phyloP scores from a whole-genome alignment of 2,797 vertebrate genomes.

The Falco naumanni region DNA sequence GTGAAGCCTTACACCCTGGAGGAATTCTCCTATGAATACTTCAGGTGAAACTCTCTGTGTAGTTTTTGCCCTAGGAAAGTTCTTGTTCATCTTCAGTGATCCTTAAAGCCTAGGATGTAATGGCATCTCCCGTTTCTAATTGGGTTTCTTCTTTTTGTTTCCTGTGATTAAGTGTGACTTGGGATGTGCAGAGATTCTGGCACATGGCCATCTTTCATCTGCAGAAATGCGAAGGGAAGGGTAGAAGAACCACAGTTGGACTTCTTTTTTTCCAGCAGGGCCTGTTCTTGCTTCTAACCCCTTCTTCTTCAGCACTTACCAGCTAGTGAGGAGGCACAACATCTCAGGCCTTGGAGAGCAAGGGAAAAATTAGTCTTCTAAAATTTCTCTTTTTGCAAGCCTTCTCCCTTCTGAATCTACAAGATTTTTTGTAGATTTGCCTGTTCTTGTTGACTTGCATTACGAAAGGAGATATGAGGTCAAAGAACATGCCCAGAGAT shows the following conservation, averaged over 20 bases:
- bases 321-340: not conserved
- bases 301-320: not conserved
- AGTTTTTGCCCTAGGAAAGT: not conserved
- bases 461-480: not conserved
- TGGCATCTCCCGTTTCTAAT: not conserved
- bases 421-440: not conserved
- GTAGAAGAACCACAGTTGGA: not conserved
- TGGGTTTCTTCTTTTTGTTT: not conserved
- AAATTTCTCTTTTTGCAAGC: not conserved
- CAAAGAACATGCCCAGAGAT: not conserved
- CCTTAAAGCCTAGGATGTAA: not conserved
- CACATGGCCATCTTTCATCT: not conserved
- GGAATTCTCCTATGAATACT: constrained; percentile 89
- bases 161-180: not conserved
- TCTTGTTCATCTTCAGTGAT: not conserved
- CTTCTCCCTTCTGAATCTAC: not conserved
- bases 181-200: not conserved
- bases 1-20: constrained; percentile 85
- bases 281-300: not conserved
- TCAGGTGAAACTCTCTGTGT: constrained; percentile 83
- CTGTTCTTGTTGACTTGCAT: not conserved
- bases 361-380: not conserved
- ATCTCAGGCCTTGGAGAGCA: not conserved
- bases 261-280: not conserved
- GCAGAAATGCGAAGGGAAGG: not conserved